These are phyloP conservation scores for Dendropsophus ebraccatus DNA, from an alignment of 2,113 vertebrate genomes.

Conservation along the genomic window DNA sequence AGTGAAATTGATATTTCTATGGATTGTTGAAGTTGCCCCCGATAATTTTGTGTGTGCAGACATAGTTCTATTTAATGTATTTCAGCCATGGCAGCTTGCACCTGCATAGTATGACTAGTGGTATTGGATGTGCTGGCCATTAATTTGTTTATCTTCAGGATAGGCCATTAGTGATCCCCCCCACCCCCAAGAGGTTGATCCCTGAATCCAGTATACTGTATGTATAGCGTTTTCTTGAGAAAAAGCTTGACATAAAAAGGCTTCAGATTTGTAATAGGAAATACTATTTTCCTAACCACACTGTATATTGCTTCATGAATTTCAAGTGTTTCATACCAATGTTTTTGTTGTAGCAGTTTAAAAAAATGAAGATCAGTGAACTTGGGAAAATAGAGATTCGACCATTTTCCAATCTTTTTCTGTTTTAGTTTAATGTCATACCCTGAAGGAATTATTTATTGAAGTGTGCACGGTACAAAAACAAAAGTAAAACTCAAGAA, in stretches of 20 bases:
- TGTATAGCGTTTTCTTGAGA: background rate
- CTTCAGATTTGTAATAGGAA: background rate
- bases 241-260: background rate
- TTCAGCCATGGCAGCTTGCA: too few species aligned
- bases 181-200: background rate
- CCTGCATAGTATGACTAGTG: too few species aligned
- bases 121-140: too few species aligned
- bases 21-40: too few species aligned
- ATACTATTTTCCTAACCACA: conserved; percentile 3
- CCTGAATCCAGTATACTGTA: background rate
- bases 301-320: conserved; percentile 28
- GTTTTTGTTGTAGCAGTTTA: conserved; percentile 17
- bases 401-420: conserved; percentile 31
- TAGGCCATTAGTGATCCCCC: too few species aligned
- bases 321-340: background rate
- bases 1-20: too few species aligned
- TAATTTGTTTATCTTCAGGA: too few species aligned
- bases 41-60: too few species aligned
- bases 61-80: too few species aligned
- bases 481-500: conserved; percentile 11
- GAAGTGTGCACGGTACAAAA: conserved; percentile 4
- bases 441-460: conserved; percentile 46
- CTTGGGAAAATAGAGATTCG: conserved; percentile 40
- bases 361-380: conserved; percentile 41
- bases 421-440: conserved; percentile 42